These are phyloP conservation scores for Atrina japonica DNA, from an alignment of 2,888 invertebrate species.

Conservation along the genomic window DNA sequence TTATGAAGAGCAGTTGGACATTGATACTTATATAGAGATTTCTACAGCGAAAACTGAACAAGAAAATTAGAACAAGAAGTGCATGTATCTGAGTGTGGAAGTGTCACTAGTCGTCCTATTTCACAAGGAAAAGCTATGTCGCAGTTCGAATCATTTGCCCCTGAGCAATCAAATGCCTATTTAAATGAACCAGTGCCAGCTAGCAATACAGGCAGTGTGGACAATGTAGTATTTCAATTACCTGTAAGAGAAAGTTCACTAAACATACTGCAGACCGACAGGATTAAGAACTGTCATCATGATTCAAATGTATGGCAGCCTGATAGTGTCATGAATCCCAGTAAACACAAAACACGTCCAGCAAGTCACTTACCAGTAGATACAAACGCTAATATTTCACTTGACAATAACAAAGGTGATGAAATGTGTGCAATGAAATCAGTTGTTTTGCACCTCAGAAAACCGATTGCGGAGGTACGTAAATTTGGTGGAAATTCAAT, in stretches of 20 bases:
- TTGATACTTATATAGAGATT: conserved; percentile 11
- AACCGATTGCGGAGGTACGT: conserved; percentile 37
- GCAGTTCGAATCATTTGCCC: neutral
- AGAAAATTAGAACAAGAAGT: neutral
- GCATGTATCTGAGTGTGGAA: neutral
- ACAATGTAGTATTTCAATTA: neutral
- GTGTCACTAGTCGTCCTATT: neutral
- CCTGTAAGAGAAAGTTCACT: too few species aligned
- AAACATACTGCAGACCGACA: too few species aligned
- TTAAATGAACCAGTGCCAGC: neutral
- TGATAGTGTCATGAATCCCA: neutral
- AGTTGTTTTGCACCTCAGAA: conserved; percentile 27
- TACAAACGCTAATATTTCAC: conserved; percentile 9
- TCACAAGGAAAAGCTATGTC: neutral
- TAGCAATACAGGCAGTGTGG: neutral
- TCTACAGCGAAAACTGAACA: conserved; percentile 2
- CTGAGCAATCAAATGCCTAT: neutral
- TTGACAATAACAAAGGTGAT: neutral
- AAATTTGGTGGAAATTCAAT: conserved; percentile 46
- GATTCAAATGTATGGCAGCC: conserved; percentile 1
- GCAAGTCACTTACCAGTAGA: too few species aligned
- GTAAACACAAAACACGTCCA: too few species aligned
- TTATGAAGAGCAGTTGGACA: conserved; percentile 11
- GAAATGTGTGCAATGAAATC: neutral
- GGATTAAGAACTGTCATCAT: neutral